These are phyloP conservation scores for Donacobius atricapilla DNA, from an alignment of 2,113 vertebrate species.

Conservation along the genomic window DNA sequence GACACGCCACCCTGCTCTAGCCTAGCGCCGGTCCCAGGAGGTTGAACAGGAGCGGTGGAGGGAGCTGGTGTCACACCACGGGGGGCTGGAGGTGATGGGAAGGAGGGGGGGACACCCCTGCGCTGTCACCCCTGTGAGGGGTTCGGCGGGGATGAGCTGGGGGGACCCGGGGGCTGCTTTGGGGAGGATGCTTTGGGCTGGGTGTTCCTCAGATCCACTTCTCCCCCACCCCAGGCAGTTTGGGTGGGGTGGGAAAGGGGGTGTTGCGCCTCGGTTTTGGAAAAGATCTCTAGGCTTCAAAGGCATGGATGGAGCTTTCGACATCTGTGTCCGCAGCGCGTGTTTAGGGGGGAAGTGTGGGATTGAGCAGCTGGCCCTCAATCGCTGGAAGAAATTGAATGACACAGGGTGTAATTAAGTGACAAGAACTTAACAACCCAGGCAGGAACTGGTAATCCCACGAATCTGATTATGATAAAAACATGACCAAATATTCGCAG, in stretches of 20 bases:
- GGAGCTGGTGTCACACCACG: background rate
- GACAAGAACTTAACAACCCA: constrained; percentile 25
- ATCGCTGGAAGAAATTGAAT: background rate
- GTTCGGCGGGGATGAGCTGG: background rate
- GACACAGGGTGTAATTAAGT: constrained; percentile 29
- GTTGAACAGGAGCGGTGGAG: constrained; percentile 1
- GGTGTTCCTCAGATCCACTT: background rate
- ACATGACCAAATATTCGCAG: background rate
- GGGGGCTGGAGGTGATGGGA: background rate
- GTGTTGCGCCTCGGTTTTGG: background rate
- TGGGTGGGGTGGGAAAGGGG: constrained; percentile 3
- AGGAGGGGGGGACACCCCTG: background rate
- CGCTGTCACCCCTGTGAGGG: background rate
- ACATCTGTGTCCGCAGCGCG: background rate
- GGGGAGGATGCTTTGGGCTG: background rate
- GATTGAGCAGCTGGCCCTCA: constrained; percentile 33
- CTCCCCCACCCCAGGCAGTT: background rate
- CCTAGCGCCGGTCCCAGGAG: constrained; percentile 22
- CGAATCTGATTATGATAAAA: constrained; percentile 28
- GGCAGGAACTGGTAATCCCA: constrained; percentile 18
- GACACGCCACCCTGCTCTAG: constrained; percentile 90
- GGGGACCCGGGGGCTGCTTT: background rate
- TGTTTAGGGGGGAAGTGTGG: constrained; percentile 4
- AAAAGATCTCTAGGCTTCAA: constrained; percentile 44
- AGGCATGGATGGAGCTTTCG: constrained; percentile 27